phyloP scores from a whole-genome alignment of 1,140 invertebrate species.

The Drosophila auraria region DNA sequence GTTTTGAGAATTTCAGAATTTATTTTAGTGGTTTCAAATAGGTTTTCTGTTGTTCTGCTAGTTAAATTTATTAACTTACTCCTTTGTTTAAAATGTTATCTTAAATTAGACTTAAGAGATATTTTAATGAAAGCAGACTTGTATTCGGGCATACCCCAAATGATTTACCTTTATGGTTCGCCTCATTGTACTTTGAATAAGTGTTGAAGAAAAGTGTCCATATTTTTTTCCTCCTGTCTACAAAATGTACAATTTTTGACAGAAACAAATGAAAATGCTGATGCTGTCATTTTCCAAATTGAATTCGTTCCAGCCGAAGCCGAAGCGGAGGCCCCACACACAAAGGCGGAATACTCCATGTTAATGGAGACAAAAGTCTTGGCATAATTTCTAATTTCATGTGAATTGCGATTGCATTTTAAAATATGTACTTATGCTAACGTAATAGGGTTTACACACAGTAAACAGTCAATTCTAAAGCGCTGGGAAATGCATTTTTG shows the following conservation, averaged over 20 bases:
- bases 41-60: neutral
- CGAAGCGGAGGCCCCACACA: constrained; percentile 1
- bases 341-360: neutral
- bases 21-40: neutral
- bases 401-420: constrained; percentile 67
- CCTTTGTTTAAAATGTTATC: neutral
- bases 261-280: constrained; percentile 72
- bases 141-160: constrained; percentile 9
- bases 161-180: neutral
- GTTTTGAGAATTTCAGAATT: constrained; percentile 1
- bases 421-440: constrained; percentile 52
- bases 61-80: neutral
- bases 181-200: constrained; percentile 3
- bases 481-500: constrained; percentile 4
- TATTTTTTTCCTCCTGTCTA: constrained; percentile 6
- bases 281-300: constrained; percentile 75
- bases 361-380: constrained; percentile 51
- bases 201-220: constrained; percentile 22
- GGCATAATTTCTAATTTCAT: constrained; percentile 72
- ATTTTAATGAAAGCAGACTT: neutral
- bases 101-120: neutral
- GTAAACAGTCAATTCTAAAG: constrained; percentile 36
- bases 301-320: constrained; percentile 49
- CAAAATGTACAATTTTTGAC: constrained; percentile 49
- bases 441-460: constrained; percentile 39